Evolutionary conservation across 2,888 invertebrate genomes (phyloP).

Genomic region (Aleiodes leptofemur): DNA sequence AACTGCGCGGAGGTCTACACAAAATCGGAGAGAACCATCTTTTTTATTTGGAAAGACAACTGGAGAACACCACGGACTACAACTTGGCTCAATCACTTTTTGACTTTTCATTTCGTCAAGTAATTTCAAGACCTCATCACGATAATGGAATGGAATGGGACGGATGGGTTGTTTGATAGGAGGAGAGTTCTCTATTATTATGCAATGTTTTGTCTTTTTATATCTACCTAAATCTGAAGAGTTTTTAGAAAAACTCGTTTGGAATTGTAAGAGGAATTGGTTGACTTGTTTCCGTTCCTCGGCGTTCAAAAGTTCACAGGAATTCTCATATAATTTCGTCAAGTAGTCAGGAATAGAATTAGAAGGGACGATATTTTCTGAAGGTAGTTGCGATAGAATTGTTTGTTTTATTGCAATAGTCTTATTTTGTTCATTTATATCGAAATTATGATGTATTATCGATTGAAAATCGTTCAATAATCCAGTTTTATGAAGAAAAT

Average conservation of each 20-base stretch:
- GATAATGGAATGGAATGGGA: slow-evolving; percentile 10
- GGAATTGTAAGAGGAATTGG: not conserved
- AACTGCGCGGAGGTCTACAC: slow-evolving; percentile 33
- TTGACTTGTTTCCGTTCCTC: not conserved
- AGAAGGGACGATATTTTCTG: not conserved
- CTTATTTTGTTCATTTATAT: not conserved
- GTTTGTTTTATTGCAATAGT: no score
- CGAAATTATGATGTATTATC: not conserved
- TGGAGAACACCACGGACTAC: slow-evolving; percentile 46
- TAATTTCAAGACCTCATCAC: not conserved
- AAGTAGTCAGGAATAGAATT: not conserved
- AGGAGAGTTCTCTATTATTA: not conserved
- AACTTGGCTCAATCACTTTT: slow-evolving; percentile 33
- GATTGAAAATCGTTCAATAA: not conserved
- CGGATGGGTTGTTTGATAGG: not conserved
- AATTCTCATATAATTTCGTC: not conserved
- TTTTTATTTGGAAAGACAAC: slow-evolving; percentile 41
- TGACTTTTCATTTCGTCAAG: slow-evolving; percentile 27
- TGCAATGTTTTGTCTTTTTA: not conserved
- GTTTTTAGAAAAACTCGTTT: not conserved
- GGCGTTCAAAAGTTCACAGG: not conserved
- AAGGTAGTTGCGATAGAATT: not conserved
- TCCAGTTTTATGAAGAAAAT: not conserved
- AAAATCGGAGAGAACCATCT: slow-evolving; percentile 37
- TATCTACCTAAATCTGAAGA: not conserved